Percentiles rank a stretch among this genome's conserved stretches.
These are phyloP conservation scores for Pseudochirops corinnae DNA, from an alignment of 2,797 vertebrate species.

Conservation along the genomic window DNA sequence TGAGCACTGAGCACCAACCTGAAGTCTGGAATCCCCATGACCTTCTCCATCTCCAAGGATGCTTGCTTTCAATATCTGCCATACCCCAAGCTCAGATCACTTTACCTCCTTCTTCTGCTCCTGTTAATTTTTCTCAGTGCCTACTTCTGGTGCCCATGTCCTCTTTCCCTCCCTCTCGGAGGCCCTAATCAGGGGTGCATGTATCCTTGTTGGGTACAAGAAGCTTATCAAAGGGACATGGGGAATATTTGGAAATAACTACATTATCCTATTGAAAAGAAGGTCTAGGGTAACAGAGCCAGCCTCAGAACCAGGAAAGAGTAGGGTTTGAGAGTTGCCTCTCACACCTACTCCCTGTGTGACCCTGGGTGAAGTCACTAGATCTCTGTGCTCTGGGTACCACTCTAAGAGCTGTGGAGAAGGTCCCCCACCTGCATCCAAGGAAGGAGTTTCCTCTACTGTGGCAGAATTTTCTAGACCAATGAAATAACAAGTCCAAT, in stretches of 20 bases:
- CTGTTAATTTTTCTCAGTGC: neutral
- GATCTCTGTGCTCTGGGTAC: neutral
- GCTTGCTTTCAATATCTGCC: neutral
- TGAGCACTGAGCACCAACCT: neutral
- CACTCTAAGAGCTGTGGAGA: neutral
- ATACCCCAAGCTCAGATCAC: neutral
- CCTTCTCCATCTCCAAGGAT: neutral
- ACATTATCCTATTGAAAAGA: neutral
- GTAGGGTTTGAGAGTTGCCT: neutral
- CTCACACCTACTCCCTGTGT: neutral
- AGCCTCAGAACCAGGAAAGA: neutral
- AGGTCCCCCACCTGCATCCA: neutral
- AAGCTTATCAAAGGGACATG: neutral
- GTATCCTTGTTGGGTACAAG: neutral
- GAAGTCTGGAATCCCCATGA: rapidly evolving
- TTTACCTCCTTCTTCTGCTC: neutral
- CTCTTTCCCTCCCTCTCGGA: too few species aligned
- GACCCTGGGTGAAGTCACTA: neutral
- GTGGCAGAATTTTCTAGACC: neutral
- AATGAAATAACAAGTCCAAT: neutral
- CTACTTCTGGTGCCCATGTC: neutral
- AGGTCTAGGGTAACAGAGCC: neutral
- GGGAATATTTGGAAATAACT: neutral
- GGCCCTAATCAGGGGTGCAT: neutral
- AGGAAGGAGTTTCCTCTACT: neutral